Percentiles rank a stretch among this genome's conserved stretches.
Evolutionary conservation across 2,797 vertebrate genomes (phyloP).

Genomic region (Lepilemur septentrionalis): DNA sequence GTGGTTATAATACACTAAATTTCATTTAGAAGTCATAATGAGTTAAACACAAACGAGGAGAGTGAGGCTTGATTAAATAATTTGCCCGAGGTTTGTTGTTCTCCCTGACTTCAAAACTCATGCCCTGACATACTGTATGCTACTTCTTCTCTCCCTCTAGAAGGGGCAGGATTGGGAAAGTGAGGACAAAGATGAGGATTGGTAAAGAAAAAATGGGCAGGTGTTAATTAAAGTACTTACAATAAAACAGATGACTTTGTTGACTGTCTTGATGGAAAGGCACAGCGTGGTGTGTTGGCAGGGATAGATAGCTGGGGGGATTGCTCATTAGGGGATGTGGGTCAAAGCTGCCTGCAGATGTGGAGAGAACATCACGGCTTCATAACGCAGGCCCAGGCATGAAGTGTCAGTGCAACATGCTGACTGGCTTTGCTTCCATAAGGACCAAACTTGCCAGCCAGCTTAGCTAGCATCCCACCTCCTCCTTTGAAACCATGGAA

Average conservation of each 20-base stretch:
- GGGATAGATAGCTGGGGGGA: background rate
- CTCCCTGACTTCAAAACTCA: background rate
- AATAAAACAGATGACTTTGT: background rate
- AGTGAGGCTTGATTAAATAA: background rate
- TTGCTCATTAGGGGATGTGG: background rate
- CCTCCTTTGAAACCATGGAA: constrained; percentile 31
- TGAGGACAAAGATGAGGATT: too few species aligned
- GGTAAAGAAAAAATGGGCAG: background rate
- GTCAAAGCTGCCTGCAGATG: background rate
- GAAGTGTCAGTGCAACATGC: background rate
- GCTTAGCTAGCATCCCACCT: background rate
- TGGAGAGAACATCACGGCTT: background rate
- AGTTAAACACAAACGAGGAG: background rate
- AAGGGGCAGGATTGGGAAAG: background rate
- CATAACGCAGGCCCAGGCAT: background rate
- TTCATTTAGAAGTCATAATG: background rate
- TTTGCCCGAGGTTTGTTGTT: background rate
- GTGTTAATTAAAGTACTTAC: background rate
- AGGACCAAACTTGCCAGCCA: background rate
- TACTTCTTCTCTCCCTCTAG: background rate
- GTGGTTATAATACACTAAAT: background rate
- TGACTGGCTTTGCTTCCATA: background rate
- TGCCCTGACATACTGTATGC: background rate
- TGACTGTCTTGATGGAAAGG: background rate
- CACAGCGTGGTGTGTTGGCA: background rate